Evolutionary conservation across 2,797 vertebrate genomes (phyloP), one percentile per base, ranked within the genome.

Genomic region (Geotrypetes seraphini): DNA sequence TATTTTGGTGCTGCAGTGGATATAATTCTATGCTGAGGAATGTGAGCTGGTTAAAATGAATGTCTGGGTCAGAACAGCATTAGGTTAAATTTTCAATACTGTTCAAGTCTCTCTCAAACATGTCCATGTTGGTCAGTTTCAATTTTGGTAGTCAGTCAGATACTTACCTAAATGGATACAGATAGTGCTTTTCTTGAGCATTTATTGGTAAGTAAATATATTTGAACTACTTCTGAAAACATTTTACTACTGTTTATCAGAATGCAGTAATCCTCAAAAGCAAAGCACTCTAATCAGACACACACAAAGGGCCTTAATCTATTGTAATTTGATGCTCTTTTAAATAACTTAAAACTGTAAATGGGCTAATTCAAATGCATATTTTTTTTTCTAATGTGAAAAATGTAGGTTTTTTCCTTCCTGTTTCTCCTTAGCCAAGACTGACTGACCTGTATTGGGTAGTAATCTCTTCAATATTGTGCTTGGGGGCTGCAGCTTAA

Each of bases 71-170:
- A 63, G 78, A 69, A 69, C 70, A 71, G 63, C 60, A 61, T 64
- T 67, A 67, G 51, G 57, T 52, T 53, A 72, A 43, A 61, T 68
- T 74, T 54, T 50, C 71, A 60, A 73, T 74, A 50, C 70, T 69
- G 37, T 56, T 59, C 73, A 76, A 76, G 69, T 78, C 66, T 78
- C 66, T 81, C 75, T 69, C 36, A 71, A 79, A 70, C 75, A 67
- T 66, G 67, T 71, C 63, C 49, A 63, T 81, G 79, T 73, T 76
- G 74, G 73, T 81, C 73, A 78, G 76, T 70, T 75, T 66, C 62
- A 71, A 78, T 73, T 71, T 72, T 82, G 67, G 76, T 73, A 79
- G 78, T 73, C 73, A 77, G 64, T 77, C 78, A 61, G n/a, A n/a
- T 81, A 53, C 79, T 79, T 60, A 70, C 75, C 60, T 78, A 75